phyloP scores from a whole-genome alignment of 2,113 vertebrate genomes.

The Telmatochromis bifrenatus region DNA sequence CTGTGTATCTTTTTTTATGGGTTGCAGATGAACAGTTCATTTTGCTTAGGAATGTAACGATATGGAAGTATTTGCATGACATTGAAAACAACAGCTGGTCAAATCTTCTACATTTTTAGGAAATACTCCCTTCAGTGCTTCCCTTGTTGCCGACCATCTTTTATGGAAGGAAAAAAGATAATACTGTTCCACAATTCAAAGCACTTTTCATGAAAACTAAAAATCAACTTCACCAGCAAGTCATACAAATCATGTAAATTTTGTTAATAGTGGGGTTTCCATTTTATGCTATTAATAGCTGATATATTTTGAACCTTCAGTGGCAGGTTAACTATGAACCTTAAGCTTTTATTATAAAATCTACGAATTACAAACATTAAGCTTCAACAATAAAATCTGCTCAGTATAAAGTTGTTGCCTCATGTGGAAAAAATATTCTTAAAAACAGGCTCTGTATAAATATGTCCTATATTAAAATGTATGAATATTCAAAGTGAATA shows the following conservation, averaged over 20 bases:
- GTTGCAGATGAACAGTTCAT: not conserved
- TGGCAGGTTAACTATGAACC: not conserved
- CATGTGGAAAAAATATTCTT: not conserved
- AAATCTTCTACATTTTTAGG: not conserved
- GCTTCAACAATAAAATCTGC: not conserved
- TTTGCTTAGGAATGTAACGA: not conserved
- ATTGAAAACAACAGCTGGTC: not conserved
- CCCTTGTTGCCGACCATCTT: not conserved
- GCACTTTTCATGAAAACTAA: not conserved
- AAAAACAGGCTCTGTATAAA: not conserved
- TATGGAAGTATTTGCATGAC: not conserved
- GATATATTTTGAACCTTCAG: not conserved
- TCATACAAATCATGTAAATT: not conserved
- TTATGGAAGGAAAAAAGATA: not conserved
- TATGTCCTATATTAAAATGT: not conserved
- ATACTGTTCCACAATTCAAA: not conserved
- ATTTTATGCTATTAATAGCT: not conserved
- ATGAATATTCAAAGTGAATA: not conserved
- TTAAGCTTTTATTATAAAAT: not conserved
- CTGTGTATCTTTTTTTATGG: not conserved
- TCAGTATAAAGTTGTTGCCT: not conserved
- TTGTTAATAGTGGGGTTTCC: not conserved
- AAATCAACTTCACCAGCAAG: not conserved
- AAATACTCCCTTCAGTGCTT: not conserved
- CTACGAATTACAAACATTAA: not conserved